Conservation (phyloP, 1,140 invertebrate genomes). For the Apolygus lucorum region DNA sequence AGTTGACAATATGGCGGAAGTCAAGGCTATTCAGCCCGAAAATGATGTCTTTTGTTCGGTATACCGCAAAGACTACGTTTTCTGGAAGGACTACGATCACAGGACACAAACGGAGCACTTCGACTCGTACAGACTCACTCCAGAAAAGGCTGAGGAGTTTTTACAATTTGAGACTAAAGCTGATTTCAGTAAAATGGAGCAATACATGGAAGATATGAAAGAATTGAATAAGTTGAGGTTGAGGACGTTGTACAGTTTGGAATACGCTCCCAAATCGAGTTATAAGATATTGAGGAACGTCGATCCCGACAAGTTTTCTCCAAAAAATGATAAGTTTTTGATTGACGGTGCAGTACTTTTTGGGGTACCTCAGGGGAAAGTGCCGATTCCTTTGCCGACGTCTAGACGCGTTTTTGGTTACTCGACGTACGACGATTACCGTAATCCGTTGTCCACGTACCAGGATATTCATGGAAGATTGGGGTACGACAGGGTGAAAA, state of each 20-base stretch:
- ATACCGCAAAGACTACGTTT: not conserved
- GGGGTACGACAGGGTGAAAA: not conserved
- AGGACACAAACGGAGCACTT: not conserved
- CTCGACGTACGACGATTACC: not conserved
- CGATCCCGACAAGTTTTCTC: not conserved
- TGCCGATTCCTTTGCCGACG: not conserved
- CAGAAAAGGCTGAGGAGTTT: not conserved
- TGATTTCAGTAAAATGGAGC: slow-evolving; percentile 5
- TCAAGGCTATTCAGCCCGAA: not conserved
- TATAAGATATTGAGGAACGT: not conserved
- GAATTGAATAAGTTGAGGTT: not conserved
- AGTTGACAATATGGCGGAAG: not conserved
- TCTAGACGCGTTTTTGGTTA: not conserved
- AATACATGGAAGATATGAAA: not conserved
- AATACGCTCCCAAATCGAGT: not conserved
- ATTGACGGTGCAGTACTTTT: not conserved
- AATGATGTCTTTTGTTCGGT: slow-evolving; percentile 6
- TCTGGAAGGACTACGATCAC: not conserved
- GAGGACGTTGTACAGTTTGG: not conserved
- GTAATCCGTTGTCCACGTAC: not conserved
- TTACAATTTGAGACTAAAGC: not conserved
- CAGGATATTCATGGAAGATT: not conserved
- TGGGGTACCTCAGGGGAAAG: not conserved
- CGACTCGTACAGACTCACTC: not conserved
- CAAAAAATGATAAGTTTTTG: not conserved